A percentile compares a stretch with the other conserved stretches of the same genome.
Evolutionary conservation across 1,140 invertebrate genomes (phyloP).

Genomic region (Stenopsyche tienmushanensis): DNA sequence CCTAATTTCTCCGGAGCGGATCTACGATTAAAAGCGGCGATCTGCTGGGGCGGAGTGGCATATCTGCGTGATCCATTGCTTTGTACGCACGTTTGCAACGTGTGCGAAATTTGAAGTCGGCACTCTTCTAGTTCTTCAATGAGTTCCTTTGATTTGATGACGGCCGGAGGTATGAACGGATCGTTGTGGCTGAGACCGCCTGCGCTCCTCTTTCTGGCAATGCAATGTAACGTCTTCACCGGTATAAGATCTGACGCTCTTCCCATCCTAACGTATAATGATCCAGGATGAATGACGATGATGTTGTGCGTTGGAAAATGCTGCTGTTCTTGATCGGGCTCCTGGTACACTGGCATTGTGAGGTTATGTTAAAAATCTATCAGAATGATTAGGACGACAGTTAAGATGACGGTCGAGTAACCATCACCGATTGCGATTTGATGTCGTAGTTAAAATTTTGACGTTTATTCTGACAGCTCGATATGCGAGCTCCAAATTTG

Average conservation of each 20-base stretch:
- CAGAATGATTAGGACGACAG: too few species aligned
- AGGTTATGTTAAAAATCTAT: background rate
- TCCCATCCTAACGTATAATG: slow-evolving; percentile 84
- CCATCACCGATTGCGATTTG: too few species aligned
- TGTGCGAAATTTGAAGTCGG: slow-evolving; percentile 76
- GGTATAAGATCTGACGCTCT: slow-evolving; percentile 87
- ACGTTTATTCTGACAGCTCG: too few species aligned
- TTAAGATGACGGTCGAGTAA: too few species aligned
- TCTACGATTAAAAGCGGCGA: slow-evolving; percentile 80
- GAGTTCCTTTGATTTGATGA: slow-evolving; percentile 61
- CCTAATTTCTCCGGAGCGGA: slow-evolving; percentile 66
- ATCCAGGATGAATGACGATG: slow-evolving; percentile 94
- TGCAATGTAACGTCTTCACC: slow-evolving; percentile 80
- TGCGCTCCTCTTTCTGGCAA: slow-evolving; percentile 66
- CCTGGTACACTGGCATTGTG: slow-evolving; percentile 43
- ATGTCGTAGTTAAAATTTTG: too few species aligned
- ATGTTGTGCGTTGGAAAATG: slow-evolving; percentile 75
- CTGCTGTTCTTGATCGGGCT: slow-evolving; percentile 53
- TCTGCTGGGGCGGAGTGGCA: slow-evolving; percentile 83
- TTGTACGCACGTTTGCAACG: slow-evolving; percentile 80
- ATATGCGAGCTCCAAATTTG: too few species aligned
- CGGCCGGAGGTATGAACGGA: slow-evolving; percentile 63
- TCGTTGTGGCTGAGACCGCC: slow-evolving; percentile 64
- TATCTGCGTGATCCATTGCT: slow-evolving; percentile 77
- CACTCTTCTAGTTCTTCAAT: slow-evolving; percentile 81